Evolutionary conservation across 2,888 invertebrate genomes (phyloP), one percentile per base, ranked within the genome.

Genomic region (Listrodromus nycthemerus): DNA sequence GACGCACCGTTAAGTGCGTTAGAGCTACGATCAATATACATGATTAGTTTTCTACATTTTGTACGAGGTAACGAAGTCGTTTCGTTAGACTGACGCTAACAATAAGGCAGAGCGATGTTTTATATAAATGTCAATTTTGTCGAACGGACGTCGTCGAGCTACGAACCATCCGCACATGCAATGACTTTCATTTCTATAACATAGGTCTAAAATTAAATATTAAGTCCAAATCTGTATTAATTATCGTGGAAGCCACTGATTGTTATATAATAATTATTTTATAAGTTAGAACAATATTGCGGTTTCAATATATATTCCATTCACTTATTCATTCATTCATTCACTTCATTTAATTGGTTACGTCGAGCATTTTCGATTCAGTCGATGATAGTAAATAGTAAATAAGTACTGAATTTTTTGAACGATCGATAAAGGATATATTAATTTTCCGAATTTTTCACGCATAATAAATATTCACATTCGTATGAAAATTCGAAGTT

Each of bases 111-210:
- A 3, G 30, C n/a, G 2, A 19, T 55, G 3, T 21, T 21, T n/a
- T 8, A 55, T 21, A 55, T 55, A 21, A 19, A 6, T 33, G 70
- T 21, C 55, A 55, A 45, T 37, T 71, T 27, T 24, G 58, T 71
- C 71, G 55, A 58, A 33, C 70, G 33, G 37, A 71, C 58, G 10
- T 41, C 55, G 33, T 55, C 37, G 24, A n/a, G 13, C 58, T 5
- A 24, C 41, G 8, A 27, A 58, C 24, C 37, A 27, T 41, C n/a
- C 37, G 58, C 10, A 19, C 6, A n/a, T 33, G 16, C 37, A 16
- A 33, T 70, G 61, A 5, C 24, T 61, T 73, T 19, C 8, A 73
- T 73, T 45, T 45, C 7, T 19, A n/a, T 73, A 27, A 16, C 37
- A 24, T 24, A 55, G 21, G 21, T 55, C 55, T 55, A 55, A 45